phyloP scores from a whole-genome alignment of 2,113 vertebrate genomes.

The Phrynocephalus versicolor region DNA sequence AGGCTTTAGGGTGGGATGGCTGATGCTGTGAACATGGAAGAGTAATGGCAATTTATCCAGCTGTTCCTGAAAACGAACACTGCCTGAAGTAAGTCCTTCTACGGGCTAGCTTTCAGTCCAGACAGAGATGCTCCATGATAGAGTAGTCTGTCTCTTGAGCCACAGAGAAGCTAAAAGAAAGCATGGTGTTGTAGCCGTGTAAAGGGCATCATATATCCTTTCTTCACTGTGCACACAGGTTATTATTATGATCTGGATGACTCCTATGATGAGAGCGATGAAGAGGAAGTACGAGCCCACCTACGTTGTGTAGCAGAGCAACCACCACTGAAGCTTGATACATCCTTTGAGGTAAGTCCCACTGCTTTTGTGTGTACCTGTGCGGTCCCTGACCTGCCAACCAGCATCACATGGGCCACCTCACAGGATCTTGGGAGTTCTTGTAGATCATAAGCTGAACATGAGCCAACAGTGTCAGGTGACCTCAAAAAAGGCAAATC shows the following conservation, averaged over 20 bases:
- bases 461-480: too few relatives aligned
- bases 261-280: slow-evolving; percentile 96
- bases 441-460: too few relatives aligned
- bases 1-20: too few relatives aligned
- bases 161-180: background rate
- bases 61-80: background rate
- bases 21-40: too few relatives aligned
- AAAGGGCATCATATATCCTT: fast-evolving
- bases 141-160: background rate
- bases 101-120: background rate
- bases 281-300: slow-evolving; percentile 95
- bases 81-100: background rate
- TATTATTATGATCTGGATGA: slow-evolving; percentile 98
- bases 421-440: background rate
- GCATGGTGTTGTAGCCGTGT: too few relatives aligned
- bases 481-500: too few relatives aligned
- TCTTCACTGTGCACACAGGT: slow-evolving; percentile 70
- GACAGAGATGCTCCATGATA: background rate
- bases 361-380: background rate
- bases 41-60: background rate
- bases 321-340: slow-evolving; percentile 93
- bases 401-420: background rate
- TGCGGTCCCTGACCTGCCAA: too few relatives aligned
- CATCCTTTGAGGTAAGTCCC: slow-evolving; percentile 87
- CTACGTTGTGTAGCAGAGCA: slow-evolving; percentile 93